Base-by-base conservation (phyloP, 2,888 invertebrate genomes). In the Endomychus coccineus region DNA sequence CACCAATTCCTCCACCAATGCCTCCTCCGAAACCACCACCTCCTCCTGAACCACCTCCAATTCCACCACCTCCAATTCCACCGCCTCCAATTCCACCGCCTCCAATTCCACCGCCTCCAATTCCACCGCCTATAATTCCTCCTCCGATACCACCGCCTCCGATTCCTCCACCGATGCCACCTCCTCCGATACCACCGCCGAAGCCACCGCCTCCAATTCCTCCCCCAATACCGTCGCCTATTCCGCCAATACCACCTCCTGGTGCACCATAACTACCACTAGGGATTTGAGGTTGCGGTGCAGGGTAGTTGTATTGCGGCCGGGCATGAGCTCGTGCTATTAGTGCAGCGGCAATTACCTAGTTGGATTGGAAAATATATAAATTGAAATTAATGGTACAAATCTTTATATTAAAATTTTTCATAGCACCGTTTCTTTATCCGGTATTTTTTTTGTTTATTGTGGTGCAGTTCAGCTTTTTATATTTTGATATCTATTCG, bases 221-320 rank as follows among this genome's bases (percentile, higher is more conserved):
- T 10, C 24, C 66, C 40, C 66, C 69, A 27, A 68, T 67, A 40
- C 69, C 65, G 40, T 64, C 45, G 6, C 43, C 29, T 3, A 31
- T 36, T 4, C 43, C 43, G 14, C 47, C 42, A 12, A 29, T 35
- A 22, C 52, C 48, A 44, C 55, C 56, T 7, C 65, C 61, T 42
- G 59, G 52, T 39, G 61, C 66, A 42, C 67, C 69, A 31, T 68
- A 68, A 57, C 67, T 67, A 42, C 69, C 65, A 43, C 64, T 49
- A 23, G 55, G 50, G 42, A 46, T 37, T 36, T 55, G 48, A 36
- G 54, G 44, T 43, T 46, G 41, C 42, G 59, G 54, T 49, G 62
- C 66, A 71, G 74, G 62, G 63, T 75, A 75, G 53, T 74, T 75
- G 56, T 75, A 75, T 63, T 77, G 75, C 59, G 76, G 76, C 43